Evolutionary conservation across 2,797 vertebrate species (phyloP), one percentile per base, ranked within the genome.

Genomic region (Bovichtus diacanthus): DNA sequence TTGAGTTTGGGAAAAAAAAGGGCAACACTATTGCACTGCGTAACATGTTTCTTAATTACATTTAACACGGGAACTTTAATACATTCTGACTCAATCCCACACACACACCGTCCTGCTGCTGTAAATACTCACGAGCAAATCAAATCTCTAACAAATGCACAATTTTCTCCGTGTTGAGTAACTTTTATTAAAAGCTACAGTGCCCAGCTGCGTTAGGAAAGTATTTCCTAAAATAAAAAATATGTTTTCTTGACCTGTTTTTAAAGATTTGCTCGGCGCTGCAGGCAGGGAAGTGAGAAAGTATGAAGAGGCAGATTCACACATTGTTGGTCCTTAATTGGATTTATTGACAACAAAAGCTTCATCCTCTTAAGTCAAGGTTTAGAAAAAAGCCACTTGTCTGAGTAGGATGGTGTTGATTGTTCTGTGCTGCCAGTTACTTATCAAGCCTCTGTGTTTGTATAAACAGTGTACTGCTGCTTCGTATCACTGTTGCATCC

Each of bases 211-310:
- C 64, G 29, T 67, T 5, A 6, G 25, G 13, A 21, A 21, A 31
- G 44, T 9, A 16, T 56, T 68, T 55, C 65, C 34, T 21, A 55
- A 23, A 43, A 62, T 9, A 34, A 18, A 51, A 51, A 44, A 18
- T 0, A 6, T 27, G 15, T 36, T 15, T 36, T 38, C 29, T 29
- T 38, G 41, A 54, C 39, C 60, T 64, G 39, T 29, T 73, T 54
- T 25, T 25, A 34, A 71, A 73, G 41, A 27, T 71, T 61, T 7
- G 59, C 18, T 46, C 1, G 3, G 44, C 36, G 61, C 61, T 46
- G 60, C 64, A 43, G 38, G 27, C 3, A 23, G 38, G 25, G 36
- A 18, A 31, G 46, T 18, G 36, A 43, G 29, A 18, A 41, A 31
- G 23, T 18, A 34, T 12, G 41, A 10, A 41, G 46, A 23, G 13